Evolutionary conservation across 92 coral and sea anemone genomes (phyloP), one percentile per base, ranked within the genome.

Genomic region (Phymanthus crucifer): DNA sequence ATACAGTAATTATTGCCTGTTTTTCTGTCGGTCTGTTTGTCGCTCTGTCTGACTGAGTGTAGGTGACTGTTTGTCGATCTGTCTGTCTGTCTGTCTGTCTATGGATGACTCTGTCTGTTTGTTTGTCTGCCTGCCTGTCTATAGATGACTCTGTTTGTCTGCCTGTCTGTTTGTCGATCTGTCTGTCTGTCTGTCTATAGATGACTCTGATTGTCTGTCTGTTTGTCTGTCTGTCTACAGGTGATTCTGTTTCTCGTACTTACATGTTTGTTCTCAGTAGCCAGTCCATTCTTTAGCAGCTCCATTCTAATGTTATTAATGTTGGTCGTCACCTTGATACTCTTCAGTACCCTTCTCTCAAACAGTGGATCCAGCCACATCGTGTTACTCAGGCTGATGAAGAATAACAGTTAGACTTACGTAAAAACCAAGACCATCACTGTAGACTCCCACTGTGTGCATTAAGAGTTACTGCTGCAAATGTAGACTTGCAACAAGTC

Each of bases 331-430:
- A 95, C 98, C 34, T 93, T 88, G 71, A 95, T 92, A 70, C 83
- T 94, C 75, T 84, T 84, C 57, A 95, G 69, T 36, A 83, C 77
- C 69, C 57, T 69, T 73, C 92, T 92, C 54, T 91, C 97, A 19
- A 93, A 92, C 75, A 95, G 79, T 4, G 97, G 97, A 80, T 95
- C 98, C 78, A 95, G 74, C 98, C 98, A 95, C 86, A 95, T 86
- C 11, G 93, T 92, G 79, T 90, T 86, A 32, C 94, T 86, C 19
- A 94, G 61, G 64, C 97, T 92, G 58, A 32, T 73, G 80, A 19
- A 33, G n/a, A n/a, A n/a, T n/a, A n/a, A n/a, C 0, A 43, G 14
- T 6, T 3, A 61, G 0, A 54, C 11, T 78, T 3, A 46, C 27
- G n/a, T 79, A 38, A 36, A 40, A 26, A 5, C 26, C 5, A 54